Base-by-base conservation (phyloP, 2,888 invertebrate species). In the Liposcelis brunnea region DNA sequence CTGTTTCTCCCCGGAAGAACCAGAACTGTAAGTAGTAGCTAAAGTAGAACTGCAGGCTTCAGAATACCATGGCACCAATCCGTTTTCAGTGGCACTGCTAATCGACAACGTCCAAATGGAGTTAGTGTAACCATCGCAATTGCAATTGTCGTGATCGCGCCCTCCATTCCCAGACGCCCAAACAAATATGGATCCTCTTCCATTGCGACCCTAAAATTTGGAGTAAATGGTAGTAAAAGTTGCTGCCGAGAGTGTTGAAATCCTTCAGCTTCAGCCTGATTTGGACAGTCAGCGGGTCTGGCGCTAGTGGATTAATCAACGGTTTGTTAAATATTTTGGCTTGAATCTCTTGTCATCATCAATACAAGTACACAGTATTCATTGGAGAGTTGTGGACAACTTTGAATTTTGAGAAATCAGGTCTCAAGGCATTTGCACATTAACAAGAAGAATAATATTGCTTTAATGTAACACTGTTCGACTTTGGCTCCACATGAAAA, bases 131-230 rank as follows among this genome's bases (percentile, higher is more conserved):
- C 97, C 97, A 64, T 98, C 98, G 65, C 97, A 98, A 64, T 97
- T 97, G 67, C 98, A 98, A 64, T 93, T 94, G 63, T 94, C 94
- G 55, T 85, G 79, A 58, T 94, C 90, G 37, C 90, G 72, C 0
- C 97, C 95, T 2, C 97, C 97, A 64, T 98, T 98, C 34, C 97
- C 97, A 1, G 93, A 94, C 0, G 97, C 97, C 97, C 97, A 98
- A 1, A 98, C 87, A 67, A 94, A 98, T 55, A 98, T 97, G 16
- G 94, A 95, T 10, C 95, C 95, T 63, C 85, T 84, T 26, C 94
- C 93, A 52, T 74, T 75, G 5, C 95, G 81, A 48, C 94, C 94
- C 84, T 86, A 62, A 45, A 56, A 26, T 26, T 6, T 6, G 26
- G 26, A 26, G 50, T 42, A 50, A 49, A 49, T 26, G 37, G 37